A percentile compares a stretch with the other conserved stretches of the same genome.
Conservation (phyloP, 1,140 invertebrate species). For the Drosophila erecta region DNA sequence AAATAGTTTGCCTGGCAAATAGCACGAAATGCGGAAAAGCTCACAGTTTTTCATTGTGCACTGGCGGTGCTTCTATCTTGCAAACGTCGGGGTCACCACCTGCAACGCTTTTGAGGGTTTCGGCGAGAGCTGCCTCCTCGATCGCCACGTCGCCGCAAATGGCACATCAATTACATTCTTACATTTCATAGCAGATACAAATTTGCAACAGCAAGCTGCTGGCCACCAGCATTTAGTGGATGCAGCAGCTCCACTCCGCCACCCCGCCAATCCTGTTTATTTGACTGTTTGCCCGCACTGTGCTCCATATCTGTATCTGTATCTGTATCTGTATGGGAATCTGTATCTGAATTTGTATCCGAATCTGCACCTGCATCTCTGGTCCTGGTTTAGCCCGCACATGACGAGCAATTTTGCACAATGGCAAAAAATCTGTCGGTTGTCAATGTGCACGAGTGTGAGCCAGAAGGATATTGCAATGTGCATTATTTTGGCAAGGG, state of each 20-base stretch:
- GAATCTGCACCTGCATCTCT: slow-evolving; percentile 50
- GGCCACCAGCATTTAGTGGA: slow-evolving; percentile 44
- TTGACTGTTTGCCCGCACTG: slow-evolving; percentile 38
- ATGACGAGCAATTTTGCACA: slow-evolving; percentile 66
- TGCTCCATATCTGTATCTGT: slow-evolving; percentile 32
- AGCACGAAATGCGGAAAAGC: not conserved
- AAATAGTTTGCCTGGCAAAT: not conserved
- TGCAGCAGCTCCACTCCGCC: not conserved
- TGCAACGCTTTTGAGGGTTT: slow-evolving; percentile 18
- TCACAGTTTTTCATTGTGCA: slow-evolving; percentile 7
- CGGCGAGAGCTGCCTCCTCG: slow-evolving; percentile 15
- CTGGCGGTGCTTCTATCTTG: slow-evolving; percentile 7
- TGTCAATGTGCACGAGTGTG: slow-evolving; percentile 56
- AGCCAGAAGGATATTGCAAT: slow-evolving; percentile 52
- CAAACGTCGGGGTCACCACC: slow-evolving; percentile 19
- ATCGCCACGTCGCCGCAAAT: slow-evolving; percentile 58
- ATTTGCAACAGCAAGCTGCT: slow-evolving; percentile 57
- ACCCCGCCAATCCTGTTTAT: slow-evolving; percentile 52
- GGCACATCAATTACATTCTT: slow-evolving; percentile 76
- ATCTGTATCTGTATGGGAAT: slow-evolving; percentile 29
- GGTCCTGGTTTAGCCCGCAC: slow-evolving; percentile 52
- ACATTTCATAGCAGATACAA: slow-evolving; percentile 71
- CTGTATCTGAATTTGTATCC: slow-evolving; percentile 39
- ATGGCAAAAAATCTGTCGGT: slow-evolving; percentile 67
- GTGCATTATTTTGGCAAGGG: slow-evolving; percentile 66